These are phyloP conservation scores for Caranx ignobilis DNA, from an alignment of 2,113 vertebrate species.

Conservation along the genomic window DNA sequence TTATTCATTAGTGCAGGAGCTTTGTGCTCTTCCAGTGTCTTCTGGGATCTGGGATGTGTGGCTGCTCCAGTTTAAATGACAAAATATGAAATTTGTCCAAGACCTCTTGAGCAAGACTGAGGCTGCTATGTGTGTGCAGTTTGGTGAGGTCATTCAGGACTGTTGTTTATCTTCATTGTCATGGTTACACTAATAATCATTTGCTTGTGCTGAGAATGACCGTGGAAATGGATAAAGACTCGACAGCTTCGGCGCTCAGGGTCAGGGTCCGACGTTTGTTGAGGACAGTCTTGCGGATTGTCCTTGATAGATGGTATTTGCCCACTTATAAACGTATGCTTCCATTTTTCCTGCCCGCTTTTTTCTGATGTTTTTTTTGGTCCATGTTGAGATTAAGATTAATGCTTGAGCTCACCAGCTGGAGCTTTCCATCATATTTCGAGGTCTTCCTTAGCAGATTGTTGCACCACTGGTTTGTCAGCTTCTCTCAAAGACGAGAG, in stretches of 20 bases:
- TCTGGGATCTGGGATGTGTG: not conserved
- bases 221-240: not conserved
- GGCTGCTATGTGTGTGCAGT: no score
- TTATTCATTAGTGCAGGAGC: not conserved
- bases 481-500: not conserved
- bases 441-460: not conserved
- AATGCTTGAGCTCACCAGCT: not conserved
- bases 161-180: not conserved
- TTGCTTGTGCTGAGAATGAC: no score
- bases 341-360: not conserved
- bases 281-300: no score
- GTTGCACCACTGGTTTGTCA: not conserved
- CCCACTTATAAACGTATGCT: not conserved
- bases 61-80: no score
- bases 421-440: not conserved
- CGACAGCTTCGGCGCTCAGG: not conserved
- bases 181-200: not conserved
- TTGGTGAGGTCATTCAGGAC: no score
- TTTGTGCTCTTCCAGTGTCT: not conserved
- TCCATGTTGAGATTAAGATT: not conserved
- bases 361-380: not conserved
- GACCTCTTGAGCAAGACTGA: not conserved
- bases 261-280: not conserved
- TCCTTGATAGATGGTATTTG: not conserved
- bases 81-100: not conserved